Percentiles rank a stretch among this genome's conserved stretches.
These are phyloP conservation scores for Myotis pilosus DNA, from an alignment of 2,797 vertebrate species.

Conservation along the genomic window DNA sequence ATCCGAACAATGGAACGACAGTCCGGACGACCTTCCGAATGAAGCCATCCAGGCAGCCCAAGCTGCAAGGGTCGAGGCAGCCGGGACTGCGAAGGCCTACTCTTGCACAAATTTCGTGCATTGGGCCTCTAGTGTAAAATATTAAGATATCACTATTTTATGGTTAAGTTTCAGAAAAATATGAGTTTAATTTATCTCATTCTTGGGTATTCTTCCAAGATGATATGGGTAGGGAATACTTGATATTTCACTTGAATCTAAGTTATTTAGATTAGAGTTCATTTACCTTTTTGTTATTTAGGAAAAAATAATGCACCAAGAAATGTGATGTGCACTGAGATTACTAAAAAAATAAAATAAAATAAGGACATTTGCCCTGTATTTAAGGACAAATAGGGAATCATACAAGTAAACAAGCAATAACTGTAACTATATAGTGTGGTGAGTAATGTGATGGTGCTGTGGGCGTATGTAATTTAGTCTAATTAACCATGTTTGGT, in stretches of 20 bases:
- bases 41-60: no score
- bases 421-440: background rate
- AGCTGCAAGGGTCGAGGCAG: no score
- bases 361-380: background rate
- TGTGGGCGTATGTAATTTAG: background rate
- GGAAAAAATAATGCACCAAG: background rate
- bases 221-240: background rate
- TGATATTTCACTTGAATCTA: background rate
- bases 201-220: background rate
- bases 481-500: background rate
- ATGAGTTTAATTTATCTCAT: background rate
- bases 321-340: background rate
- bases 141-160: background rate
- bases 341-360: background rate
- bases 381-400: background rate
- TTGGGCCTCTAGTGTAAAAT: background rate
- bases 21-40: no score
- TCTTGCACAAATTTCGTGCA: no score
- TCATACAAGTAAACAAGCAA: background rate
- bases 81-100: no score
- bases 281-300: background rate
- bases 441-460: background rate
- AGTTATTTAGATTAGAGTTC: background rate
- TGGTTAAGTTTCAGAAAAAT: background rate
- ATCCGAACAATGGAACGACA: fast-evolving